Percentiles rank a stretch among this genome's conserved stretches.
These are phyloP conservation scores for Meandrusa payeni DNA, from an alignment of 2,888 invertebrate species.

Conservation along the genomic window DNA sequence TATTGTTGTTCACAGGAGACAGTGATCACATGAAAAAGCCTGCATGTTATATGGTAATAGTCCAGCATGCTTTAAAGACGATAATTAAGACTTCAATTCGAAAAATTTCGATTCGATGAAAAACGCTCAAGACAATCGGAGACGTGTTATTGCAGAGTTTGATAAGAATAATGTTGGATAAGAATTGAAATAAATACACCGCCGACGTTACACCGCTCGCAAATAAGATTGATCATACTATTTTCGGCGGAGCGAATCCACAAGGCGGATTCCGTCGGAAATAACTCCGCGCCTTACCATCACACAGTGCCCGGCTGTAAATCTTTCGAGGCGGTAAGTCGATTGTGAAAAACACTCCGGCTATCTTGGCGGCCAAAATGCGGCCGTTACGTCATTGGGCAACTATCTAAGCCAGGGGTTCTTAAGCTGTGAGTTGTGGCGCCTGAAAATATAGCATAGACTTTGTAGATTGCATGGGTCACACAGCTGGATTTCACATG, in stretches of 20 bases:
- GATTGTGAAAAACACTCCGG: constrained; percentile 63
- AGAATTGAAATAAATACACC: constrained; percentile 52
- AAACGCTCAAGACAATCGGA: too few species aligned
- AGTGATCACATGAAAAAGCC: too few species aligned
- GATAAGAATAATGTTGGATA: constrained; percentile 47
- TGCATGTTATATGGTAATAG: too few species aligned
- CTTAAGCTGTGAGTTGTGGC: too few species aligned
- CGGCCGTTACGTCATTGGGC: constrained; percentile 8
- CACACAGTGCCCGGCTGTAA: constrained; percentile 53
- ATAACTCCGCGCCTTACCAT: constrained; percentile 68
- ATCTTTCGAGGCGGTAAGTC: constrained; percentile 63
- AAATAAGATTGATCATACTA: constrained; percentile 75
- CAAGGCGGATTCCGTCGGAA: constrained; percentile 72
- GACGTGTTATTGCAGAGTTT: constrained; percentile 35
- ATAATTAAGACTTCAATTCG: too few species aligned
- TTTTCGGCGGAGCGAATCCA: constrained; percentile 70
- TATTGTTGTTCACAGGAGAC: too few species aligned
- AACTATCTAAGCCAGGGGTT: constrained; percentile 1
- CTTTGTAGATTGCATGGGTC: too few species aligned
- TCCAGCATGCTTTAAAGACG: too few species aligned
- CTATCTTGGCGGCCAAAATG: constrained; percentile 36
- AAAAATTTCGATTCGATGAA: too few species aligned
- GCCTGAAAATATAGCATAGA: too few species aligned
- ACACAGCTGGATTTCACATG: too few species aligned
- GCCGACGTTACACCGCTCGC: constrained; percentile 50